Evolutionary conservation across 2,888 invertebrate species (phyloP).

Genomic region (Rhynchonema sp.): DNA sequence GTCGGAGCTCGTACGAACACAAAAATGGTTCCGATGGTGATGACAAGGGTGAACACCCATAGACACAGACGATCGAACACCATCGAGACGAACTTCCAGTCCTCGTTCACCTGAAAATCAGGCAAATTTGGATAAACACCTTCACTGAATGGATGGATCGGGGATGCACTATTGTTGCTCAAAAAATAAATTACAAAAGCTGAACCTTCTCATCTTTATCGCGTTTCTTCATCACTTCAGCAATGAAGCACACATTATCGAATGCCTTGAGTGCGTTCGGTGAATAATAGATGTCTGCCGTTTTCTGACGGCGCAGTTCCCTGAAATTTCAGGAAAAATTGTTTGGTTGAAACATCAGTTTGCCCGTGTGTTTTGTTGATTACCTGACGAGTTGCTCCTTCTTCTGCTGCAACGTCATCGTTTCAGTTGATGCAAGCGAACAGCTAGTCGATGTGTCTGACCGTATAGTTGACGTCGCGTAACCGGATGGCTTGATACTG

Average conservation of each 20-base stretch:
- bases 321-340: too few relatives aligned
- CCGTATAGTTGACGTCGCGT: too few relatives aligned
- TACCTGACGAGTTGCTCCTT: too few relatives aligned
- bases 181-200: background rate
- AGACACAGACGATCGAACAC: slow-evolving; percentile 74
- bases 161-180: too few relatives aligned
- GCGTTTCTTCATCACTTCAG: slow-evolving; percentile 86
- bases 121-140: too few relatives aligned
- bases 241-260: slow-evolving; percentile 84
- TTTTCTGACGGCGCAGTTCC: background rate
- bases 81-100: slow-evolving; percentile 91
- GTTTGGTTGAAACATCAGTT: too few relatives aligned
- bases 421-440: too few relatives aligned
- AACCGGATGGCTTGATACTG: too few relatives aligned
- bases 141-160: too few relatives aligned
- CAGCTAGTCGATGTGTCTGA: too few relatives aligned
- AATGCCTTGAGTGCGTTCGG: slow-evolving; percentile 46
- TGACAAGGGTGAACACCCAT: slow-evolving; percentile 72
- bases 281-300: background rate
- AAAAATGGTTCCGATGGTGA: slow-evolving; percentile 49
- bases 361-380: too few relatives aligned
- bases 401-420: too few relatives aligned
- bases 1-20: slow-evolving; percentile 24
- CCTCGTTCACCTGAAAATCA: slow-evolving; percentile 41
- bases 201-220: slow-evolving; percentile 40